Base-by-base conservation (phyloP, 1,140 invertebrate genomes). In the Tigriopus japonicus region DNA sequence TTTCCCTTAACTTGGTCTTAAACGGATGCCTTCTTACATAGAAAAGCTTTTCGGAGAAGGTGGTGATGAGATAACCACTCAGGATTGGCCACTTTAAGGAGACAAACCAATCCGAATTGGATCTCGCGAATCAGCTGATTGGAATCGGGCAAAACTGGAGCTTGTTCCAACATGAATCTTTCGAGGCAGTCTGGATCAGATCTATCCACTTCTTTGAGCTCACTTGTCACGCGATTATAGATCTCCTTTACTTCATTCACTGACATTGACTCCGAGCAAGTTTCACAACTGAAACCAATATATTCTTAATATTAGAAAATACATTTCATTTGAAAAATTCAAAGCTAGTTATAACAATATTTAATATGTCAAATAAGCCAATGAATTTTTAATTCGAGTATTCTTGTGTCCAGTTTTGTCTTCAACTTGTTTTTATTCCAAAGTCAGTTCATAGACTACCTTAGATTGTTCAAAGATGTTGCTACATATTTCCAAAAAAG, bases 141-240 rank as follows among this genome's bases (percentile, higher is more conserved):
- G 12, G 15, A 13, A 19, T 56, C 54, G 10, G 54, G 54, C 21
- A 56, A 14, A 7, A 56, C 12, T 9, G 54, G 21, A 7, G 54
- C 54, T 28, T 56, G 40, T 40, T 23, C 40, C 24, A 28, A 28
- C 6, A 56, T 19, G 21, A 56, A 56, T 14, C 40, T 28, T 24
- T 56, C 54, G 7, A 56, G 17, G 21, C 12, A 28, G 12, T 35
- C 28, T 7, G 54, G 54, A 17, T 56, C 40, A 7, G 54, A 19
- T 56, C 54, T 56, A 35, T 56, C 54, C 24, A 40, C n/a, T 19
- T 19, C 7, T 28, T 56, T 56, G 9, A 56, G 21, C 54, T 56
- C 54, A 23, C 40, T 24, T 12, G 24, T 56, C 6, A 56, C 12
- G 9, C 9, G 21, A 7, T 56, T 28, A 9, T 19, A 13, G 12